Evolutionary conservation across 2,113 vertebrate genomes (phyloP), one percentile per base, ranked within the genome.

Genomic region (Dolichallabes microphthalmus): DNA sequence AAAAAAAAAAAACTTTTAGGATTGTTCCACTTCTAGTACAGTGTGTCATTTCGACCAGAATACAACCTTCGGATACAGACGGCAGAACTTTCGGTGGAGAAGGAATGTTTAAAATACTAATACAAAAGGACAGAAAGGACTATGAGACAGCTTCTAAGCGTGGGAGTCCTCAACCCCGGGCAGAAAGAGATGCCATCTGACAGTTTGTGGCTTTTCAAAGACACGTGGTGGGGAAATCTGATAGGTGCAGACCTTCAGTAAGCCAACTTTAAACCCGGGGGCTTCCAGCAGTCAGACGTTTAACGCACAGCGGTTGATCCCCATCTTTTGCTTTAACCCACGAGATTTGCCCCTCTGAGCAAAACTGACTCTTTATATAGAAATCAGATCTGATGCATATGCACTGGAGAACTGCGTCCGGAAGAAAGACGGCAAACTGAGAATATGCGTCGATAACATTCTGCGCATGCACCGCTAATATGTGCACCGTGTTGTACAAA

Each of bases 151-250:
- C 68, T 85, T 84, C 84, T 87, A 86, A 88, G 78, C 27, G 11
- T 63, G n/a, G 66, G 78, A 74, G 78, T 74, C 58, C 35, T 27
- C 66, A 27, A 57, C 86, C 88, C 86, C 45, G 84, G 86, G 71
- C 45, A 86, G 84, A 66, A 60, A 75, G 61, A 66, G 20, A 80
- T 82, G 82, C 86, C 84, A 82, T 83, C 87, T 87, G 85, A 88
- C 90, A 90, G 87, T 89, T 90, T 86, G 88, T 82, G 87, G 87
- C 86, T 86, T 80, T 87, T 86, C 75, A 86, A 86, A 78, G 87
- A 85, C 76, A 84, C 84, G 79, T 88, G 88, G 87, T 84, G 64
- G 69, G 57, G 57, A 80, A 83, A 85, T 87, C 90, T 86, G 89
- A 90, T 89, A 82, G 87, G 88, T 87, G 88, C 80, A 86, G 86